These are phyloP conservation scores for Esperia sulphurella DNA, from an alignment of 2,888 invertebrate species.

Conservation along the genomic window DNA sequence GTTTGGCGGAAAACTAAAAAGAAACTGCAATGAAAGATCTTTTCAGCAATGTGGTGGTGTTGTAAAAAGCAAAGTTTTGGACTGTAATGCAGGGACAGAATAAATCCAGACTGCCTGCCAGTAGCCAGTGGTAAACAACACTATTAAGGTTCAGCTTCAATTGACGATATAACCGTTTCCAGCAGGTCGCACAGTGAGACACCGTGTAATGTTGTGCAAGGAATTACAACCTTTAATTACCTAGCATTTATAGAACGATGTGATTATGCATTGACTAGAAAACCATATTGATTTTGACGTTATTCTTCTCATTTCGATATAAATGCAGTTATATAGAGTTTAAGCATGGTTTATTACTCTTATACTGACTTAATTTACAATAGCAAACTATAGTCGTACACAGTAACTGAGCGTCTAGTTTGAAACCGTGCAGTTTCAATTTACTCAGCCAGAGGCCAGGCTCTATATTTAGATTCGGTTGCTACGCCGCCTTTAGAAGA, in stretches of 20 bases:
- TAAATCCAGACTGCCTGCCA: conserved; percentile 42
- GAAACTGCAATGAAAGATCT: conserved; percentile 12
- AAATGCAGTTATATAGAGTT: too few species aligned
- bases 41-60: neutral
- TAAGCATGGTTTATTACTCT: too few species aligned
- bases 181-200: conserved; percentile 13
- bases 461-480: neutral
- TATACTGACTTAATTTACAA: too few species aligned
- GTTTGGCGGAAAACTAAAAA: neutral
- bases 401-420: neutral
- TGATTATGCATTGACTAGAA: too few species aligned
- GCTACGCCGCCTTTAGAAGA: neutral
- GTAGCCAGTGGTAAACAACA: conserved; percentile 54
- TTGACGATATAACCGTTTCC: conserved; percentile 31
- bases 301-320: too few species aligned
- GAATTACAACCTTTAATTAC: neutral
- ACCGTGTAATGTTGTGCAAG: conserved; percentile 8
- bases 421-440: neutral
- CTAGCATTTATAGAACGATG: too few species aligned
- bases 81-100: conserved; percentile 24
- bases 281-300: too few species aligned
- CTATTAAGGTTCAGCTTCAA: conserved; percentile 50
- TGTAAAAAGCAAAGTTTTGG: conserved; percentile 4
- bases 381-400: too few species aligned
- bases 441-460: neutral